Evolutionary conservation across 2,888 invertebrate genomes (phyloP).

Genomic region (Eucera pruinosa): DNA sequence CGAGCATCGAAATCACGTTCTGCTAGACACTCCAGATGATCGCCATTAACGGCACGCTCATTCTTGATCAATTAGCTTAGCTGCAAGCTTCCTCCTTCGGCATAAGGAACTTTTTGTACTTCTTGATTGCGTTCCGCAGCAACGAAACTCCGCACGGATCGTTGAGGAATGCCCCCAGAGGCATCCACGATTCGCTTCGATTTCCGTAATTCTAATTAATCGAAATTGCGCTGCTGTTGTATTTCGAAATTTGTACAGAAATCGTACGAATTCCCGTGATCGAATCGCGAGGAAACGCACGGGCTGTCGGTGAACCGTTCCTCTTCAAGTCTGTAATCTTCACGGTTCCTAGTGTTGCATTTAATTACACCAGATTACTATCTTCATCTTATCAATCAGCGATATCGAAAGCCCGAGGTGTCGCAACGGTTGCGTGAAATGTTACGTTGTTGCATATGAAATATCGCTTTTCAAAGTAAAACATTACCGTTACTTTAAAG

Average conservation of each 20-base stretch:
- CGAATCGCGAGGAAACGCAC: background rate
- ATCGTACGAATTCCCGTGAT: background rate
- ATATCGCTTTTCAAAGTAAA: too few species aligned
- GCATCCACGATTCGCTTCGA: background rate
- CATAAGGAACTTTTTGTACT: conserved; percentile 46
- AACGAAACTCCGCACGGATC: conserved; percentile 43
- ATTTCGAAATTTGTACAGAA: background rate
- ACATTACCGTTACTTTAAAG: too few species aligned
- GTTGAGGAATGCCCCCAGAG: too few species aligned
- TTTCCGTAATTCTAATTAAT: conserved; percentile 9
- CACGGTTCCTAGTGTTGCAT: background rate
- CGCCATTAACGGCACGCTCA: conserved; percentile 56
- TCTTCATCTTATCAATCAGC: conserved; percentile 11
- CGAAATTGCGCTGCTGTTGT: background rate
- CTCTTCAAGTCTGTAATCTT: background rate
- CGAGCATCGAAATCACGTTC: conserved; percentile 55
- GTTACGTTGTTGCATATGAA: too few species aligned
- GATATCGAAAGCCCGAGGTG: background rate
- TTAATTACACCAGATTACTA: conserved; percentile 2
- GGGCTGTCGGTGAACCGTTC: too few species aligned
- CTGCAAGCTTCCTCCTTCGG: conserved; percentile 63
- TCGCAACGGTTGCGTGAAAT: background rate
- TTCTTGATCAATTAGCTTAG: conserved; percentile 67
- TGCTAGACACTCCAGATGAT: conserved; percentile 45
- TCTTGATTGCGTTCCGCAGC: conserved; percentile 23